Conservation (phyloP, 2,113 vertebrate species). For the Passerina amoena region DNA sequence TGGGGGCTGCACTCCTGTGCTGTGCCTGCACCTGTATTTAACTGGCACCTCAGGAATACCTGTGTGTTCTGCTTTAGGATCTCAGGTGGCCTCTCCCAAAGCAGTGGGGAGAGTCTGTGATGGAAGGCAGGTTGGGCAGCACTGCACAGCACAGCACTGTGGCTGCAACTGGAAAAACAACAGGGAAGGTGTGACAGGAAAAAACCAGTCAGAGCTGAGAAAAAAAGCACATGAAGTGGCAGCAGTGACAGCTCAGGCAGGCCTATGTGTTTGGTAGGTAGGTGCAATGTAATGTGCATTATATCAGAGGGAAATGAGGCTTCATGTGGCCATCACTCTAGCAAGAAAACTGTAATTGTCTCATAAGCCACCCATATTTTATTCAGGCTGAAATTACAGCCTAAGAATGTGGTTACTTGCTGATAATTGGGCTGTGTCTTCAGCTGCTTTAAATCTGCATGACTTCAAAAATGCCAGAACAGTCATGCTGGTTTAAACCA, state of each 20-base stretch:
- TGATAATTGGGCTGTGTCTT: background rate
- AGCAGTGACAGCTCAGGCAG: background rate
- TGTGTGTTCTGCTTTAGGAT: background rate
- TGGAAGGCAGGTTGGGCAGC: background rate
- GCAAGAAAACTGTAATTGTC: background rate
- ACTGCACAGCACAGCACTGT: too few relatives aligned
- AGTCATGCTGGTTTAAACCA: background rate
- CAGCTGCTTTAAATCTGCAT: background rate
- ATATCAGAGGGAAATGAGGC: background rate
- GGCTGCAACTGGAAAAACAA: background rate
- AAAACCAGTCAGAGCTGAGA: background rate
- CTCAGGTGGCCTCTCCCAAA: background rate
- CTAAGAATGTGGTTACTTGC: background rate
- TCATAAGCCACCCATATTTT: background rate
- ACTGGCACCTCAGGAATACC: background rate
- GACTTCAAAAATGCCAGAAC: background rate
- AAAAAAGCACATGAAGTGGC: background rate
- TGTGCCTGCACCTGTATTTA: background rate
- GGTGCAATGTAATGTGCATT: background rate
- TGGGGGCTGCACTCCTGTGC: fast-evolving
- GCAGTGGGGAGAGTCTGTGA: background rate
- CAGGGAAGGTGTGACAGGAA: background rate
- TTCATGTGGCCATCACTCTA: background rate
- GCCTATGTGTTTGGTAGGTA: background rate
- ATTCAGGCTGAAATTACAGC: background rate